Evolutionary conservation across 2,797 vertebrate species (phyloP), one percentile per base, ranked within the genome.

Genomic region (Anisognathus igniventris): DNA sequence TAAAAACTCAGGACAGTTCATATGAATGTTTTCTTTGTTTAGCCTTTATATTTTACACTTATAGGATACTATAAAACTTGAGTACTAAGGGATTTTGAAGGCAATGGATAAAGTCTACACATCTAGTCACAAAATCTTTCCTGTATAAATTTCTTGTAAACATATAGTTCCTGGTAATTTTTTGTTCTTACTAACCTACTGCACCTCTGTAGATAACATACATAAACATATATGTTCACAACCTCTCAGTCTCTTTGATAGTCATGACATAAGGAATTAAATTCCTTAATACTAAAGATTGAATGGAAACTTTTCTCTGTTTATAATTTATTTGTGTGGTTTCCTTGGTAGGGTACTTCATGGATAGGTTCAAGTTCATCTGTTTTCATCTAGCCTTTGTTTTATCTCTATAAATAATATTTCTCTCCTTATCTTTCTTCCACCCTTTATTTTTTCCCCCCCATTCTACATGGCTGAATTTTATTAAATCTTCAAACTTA

Each of bases 191-290:
- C 2, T 60, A 51, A 70, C 42, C 4, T n/a, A 5, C 7, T 51
- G 23, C 13, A 68, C 14, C 7, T 75, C 7, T 40, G 31, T 56
- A 18, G 11, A 8, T 33, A 70, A 10, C 14, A 25, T 14, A 40
- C 3, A 39, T 47, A 22, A 15, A 33, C 9, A n/a, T 9, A 1
- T 56, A 35, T 33, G 13, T 44, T 18, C 23, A 37, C 2, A 1
- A 15, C 12, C 30, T 19, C 21, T 58, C 48, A n/a, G 5, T 28
- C 20, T 64, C 40, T 42, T 73, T 44, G 33, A 30, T 22, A 80
- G 27, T 25, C 35, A 64, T 71, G 45, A 60, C 5, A 33, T 35
- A 8, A 75, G 5, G 12, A 53, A 15, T 47, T 33, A 3, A 77
- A 66, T 58, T 81, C 28, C 25, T 68, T 73, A 39, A 30, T 7